A percentile compares a stretch with the other conserved stretches of the same genome.
Evolutionary conservation across 2,113 vertebrate species (phyloP).

Genomic region (Cavia porcellus): DNA sequence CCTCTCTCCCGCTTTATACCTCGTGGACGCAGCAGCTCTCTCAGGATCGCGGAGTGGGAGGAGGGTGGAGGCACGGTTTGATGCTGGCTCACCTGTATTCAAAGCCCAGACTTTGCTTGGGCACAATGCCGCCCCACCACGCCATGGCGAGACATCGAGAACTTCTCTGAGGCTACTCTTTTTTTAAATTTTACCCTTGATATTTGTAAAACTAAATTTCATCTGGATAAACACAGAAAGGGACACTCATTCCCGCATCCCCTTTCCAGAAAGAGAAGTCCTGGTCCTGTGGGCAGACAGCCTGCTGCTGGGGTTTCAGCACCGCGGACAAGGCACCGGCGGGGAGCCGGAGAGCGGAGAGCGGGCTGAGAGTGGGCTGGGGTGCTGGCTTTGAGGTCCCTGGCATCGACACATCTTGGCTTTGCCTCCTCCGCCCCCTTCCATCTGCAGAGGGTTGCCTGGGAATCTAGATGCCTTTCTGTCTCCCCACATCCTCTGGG

Average conservation of each 20-base stretch:
- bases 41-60: not conserved
- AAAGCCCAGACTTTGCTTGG: not conserved
- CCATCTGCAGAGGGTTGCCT: slow-evolving; percentile 44
- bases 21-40: not conserved
- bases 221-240: not conserved
- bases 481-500: not conserved
- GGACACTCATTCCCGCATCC: fast-evolving
- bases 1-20: not conserved
- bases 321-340: slow-evolving; percentile 58
- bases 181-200: not conserved
- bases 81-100: not conserved
- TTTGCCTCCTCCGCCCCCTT: slow-evolving; percentile 5
- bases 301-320: not conserved
- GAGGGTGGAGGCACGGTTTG: not conserved
- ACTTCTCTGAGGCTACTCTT: not conserved
- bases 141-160: not conserved
- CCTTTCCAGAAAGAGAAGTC: not conserved
- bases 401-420: not conserved
- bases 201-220: not conserved
- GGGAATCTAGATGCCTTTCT: not conserved
- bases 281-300: not conserved
- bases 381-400: not conserved
- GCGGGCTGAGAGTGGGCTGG: not conserved
- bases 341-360: not conserved
- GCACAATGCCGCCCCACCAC: not conserved